phyloP scores from a whole-genome alignment of 2,888 invertebrate species.

The Xanthorhoe spadicearia region DNA sequence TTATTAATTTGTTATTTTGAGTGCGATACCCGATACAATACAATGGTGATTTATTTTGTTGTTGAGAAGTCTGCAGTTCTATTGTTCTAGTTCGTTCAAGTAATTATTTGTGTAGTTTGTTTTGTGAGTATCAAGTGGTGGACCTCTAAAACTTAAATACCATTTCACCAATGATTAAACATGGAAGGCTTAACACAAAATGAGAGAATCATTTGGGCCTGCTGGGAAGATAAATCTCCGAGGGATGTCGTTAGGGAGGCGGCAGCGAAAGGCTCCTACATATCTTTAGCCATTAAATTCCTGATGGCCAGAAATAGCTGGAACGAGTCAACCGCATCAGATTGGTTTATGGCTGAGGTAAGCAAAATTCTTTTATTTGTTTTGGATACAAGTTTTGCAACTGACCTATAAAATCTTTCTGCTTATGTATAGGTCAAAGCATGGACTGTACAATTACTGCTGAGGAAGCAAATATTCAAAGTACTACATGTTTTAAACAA shows the following conservation, averaged over 20 bases:
- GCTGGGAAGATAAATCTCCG: constrained; percentile 86
- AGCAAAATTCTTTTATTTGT: constrained; percentile 35
- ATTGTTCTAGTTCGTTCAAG: not conserved
- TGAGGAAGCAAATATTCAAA: constrained; percentile 86
- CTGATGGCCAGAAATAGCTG: constrained; percentile 83
- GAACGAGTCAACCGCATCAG: constrained; percentile 77
- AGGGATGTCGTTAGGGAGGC: constrained; percentile 88
- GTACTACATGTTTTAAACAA: constrained; percentile 87
- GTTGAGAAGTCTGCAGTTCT: not conserved
- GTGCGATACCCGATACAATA: not conserved
- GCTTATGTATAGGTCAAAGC: constrained; percentile 78
- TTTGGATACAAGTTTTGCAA: constrained; percentile 7
- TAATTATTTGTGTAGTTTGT: not conserved
- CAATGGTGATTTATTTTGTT: not conserved
- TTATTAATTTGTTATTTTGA: not conserved
- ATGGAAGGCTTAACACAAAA: constrained; percentile 86
- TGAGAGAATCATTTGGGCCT: constrained; percentile 86
- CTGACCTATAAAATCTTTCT: not conserved
- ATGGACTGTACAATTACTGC: constrained; percentile 86
- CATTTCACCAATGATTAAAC: constrained; percentile 29
- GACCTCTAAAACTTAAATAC: not conserved
- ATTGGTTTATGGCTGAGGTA: constrained; percentile 86
- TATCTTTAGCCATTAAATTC: constrained; percentile 85
- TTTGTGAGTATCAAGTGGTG: not conserved
- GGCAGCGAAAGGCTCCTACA: constrained; percentile 87